phyloP scores from a whole-genome alignment of 35 echinoderm and acorn worm species.

The Ophioderma brevispina region DNA sequence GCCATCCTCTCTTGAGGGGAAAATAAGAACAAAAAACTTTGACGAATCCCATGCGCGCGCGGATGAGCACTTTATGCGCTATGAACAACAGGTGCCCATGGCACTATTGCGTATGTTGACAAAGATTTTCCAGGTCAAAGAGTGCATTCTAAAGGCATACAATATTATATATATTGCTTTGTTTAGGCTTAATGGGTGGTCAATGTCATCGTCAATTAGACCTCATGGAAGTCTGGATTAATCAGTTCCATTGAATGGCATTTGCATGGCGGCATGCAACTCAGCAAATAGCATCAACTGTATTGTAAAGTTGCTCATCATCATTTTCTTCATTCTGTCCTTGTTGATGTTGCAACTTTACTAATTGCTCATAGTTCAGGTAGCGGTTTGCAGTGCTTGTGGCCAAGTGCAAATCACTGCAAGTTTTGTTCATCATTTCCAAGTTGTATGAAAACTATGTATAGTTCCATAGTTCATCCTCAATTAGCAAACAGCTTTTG shows the following conservation, averaged over 20 bases:
- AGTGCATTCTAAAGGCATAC: not conserved
- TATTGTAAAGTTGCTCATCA: not conserved
- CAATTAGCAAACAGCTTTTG: no score
- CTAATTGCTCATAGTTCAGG: not conserved
- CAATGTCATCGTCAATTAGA: not conserved
- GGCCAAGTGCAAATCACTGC: not conserved
- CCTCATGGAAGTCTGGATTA: not conserved
- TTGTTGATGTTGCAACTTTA: not conserved
- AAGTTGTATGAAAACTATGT: no score
- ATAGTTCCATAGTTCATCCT: no score
- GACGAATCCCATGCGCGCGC: not conserved
- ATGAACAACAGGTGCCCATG: not conserved
- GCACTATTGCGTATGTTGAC: not conserved
- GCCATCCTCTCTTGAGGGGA: no score
- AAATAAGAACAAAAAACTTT: not conserved
- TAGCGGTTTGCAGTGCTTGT: not conserved
- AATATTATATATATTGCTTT: no score
- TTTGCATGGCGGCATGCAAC: not conserved
- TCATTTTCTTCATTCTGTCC: not conserved
- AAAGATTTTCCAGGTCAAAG: not conserved
- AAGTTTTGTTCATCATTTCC: not conserved
- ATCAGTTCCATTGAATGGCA: not conserved
- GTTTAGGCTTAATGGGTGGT: slow-evolving; percentile 1
- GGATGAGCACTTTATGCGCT: not conserved
- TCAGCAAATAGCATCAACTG: not conserved